Evolutionary conservation across 2,797 vertebrate genomes (phyloP).

Genomic region (Lepidocolaptes lacrymiger): DNA sequence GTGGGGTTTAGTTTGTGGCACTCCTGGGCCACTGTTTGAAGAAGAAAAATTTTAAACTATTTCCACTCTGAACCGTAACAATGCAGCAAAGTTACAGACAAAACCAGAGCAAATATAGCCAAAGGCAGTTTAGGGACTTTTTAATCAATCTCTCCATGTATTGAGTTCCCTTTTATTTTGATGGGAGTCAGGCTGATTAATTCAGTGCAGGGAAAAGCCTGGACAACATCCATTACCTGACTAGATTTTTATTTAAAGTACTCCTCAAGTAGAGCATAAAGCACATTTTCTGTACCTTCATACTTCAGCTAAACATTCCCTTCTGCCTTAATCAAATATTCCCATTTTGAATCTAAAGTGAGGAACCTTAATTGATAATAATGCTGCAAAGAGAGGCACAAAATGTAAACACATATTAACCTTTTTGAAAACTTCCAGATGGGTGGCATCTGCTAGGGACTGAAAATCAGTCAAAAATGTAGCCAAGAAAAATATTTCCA

Average conservation of each 20-base stretch:
- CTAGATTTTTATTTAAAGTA: neutral
- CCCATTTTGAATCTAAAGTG: neutral
- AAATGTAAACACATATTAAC: neutral
- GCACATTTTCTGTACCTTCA: neutral
- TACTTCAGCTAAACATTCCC: neutral
- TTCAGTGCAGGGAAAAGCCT: conserved; percentile 31
- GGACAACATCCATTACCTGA: neutral
- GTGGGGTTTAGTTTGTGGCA: neutral
- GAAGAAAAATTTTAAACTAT: neutral
- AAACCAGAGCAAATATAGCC: conserved; percentile 13
- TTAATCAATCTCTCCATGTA: neutral
- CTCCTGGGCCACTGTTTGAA: neutral
- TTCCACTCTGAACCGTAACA: conserved; percentile 20
- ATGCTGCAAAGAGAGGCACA: neutral
- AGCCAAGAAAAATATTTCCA: neutral
- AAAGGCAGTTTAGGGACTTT: neutral
- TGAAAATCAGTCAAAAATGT: neutral
- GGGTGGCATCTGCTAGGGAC: neutral
- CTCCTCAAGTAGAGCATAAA: neutral
- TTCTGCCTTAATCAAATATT: neutral
- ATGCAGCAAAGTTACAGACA: conserved; percentile 21
- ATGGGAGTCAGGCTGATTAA: neutral
- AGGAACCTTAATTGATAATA: neutral
- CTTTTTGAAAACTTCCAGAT: neutral
- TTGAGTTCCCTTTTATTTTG: neutral